phyloP scores from a whole-genome alignment of 2,888 invertebrate species.

The Eupithecia subumbrata region DNA sequence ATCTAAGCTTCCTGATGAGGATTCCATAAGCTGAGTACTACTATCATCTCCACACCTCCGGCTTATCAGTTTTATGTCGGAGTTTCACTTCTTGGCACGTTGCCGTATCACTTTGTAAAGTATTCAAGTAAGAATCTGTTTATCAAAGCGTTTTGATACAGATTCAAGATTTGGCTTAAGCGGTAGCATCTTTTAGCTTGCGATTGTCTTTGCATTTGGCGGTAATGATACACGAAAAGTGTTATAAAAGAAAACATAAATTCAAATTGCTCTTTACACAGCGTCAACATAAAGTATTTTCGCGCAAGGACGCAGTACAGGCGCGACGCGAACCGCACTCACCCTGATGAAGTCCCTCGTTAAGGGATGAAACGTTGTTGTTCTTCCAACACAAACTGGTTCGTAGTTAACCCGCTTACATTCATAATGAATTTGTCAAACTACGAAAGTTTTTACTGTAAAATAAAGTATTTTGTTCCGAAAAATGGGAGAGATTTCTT shows the following conservation, averaged over 20 bases:
- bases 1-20: slow-evolving; percentile 3
- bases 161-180: background rate
- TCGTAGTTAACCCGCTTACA: no score
- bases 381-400: no score
- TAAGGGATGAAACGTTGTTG: no score
- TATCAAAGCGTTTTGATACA: slow-evolving; percentile 9
- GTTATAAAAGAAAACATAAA: background rate
- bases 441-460: no score
- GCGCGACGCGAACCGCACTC: no score
- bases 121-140: slow-evolving; percentile 18
- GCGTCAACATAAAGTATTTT: no score
- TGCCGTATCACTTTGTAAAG: slow-evolving; percentile 26
- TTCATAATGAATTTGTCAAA: no score
- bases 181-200: background rate
- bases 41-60: slow-evolving; percentile 10
- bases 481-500: no score
- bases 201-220: background rate
- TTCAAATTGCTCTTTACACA: background rate
- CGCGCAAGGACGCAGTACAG: no score
- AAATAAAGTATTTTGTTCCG: no score
- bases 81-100: slow-evolving; percentile 29
- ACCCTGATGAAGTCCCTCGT: no score
- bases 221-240: background rate
- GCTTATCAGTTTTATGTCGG: slow-evolving; percentile 1
- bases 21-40: background rate